Evolutionary conservation across 2,113 vertebrate genomes (phyloP).

Genomic region (Pituophis catenifer): DNA sequence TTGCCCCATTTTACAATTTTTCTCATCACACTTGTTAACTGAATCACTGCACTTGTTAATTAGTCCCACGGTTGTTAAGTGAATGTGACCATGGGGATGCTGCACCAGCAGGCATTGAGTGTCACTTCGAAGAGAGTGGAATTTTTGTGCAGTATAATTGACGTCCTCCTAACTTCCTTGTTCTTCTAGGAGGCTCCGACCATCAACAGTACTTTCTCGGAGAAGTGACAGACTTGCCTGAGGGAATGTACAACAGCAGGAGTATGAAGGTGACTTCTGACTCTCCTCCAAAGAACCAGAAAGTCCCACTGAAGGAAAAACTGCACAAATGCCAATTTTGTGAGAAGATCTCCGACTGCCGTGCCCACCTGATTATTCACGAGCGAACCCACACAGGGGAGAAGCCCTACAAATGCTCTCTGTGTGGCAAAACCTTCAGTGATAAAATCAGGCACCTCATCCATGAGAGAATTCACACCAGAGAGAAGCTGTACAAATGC

Average conservation of each 20-base stretch:
- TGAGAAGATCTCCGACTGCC: not conserved
- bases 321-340: slow-evolving; percentile 14
- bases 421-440: slow-evolving; percentile 10
- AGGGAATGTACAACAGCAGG: not conserved
- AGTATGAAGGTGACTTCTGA: not conserved
- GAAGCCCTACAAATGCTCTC: slow-evolving; percentile 1
- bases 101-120: not conserved
- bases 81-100: too few species aligned
- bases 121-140: not conserved
- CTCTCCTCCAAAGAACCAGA: not conserved
- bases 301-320: not conserved
- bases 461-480: not conserved
- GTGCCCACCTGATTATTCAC: not conserved
- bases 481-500: slow-evolving; percentile 2
- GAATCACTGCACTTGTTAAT: too few species aligned
- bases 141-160: not conserved
- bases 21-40: too few species aligned
- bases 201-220: not conserved
- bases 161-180: not conserved
- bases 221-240: not conserved
- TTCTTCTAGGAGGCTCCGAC: not conserved
- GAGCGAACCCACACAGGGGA: slow-evolving; percentile 17
- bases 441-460: slow-evolving; percentile 5
- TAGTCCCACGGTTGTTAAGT: too few species aligned
- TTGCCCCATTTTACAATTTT: too few species aligned